These are phyloP conservation scores for Tetragonula clypearis DNA, from an alignment of 1,140 invertebrate species.

Conservation along the genomic window DNA sequence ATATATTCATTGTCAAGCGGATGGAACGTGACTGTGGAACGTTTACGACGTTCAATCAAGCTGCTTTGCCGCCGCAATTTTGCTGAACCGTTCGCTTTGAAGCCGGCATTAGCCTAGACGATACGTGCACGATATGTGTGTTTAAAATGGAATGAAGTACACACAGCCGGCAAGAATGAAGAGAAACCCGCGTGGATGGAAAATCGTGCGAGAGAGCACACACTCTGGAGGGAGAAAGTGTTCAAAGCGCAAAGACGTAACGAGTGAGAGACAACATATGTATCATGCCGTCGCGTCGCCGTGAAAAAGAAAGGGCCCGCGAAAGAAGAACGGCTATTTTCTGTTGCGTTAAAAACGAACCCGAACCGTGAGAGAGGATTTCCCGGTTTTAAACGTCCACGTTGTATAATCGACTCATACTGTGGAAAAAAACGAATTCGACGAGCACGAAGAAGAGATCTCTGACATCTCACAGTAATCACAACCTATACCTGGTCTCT, in stretches of 20 bases:
- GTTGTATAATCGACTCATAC: not conserved
- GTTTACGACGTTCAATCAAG: not conserved
- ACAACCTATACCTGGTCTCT: too few species aligned
- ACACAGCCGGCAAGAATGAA: not conserved
- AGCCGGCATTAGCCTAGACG: not conserved
- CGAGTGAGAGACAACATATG: slow-evolving; percentile 19
- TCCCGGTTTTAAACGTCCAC: not conserved
- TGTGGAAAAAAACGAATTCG: not conserved
- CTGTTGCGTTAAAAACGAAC: slow-evolving; percentile 16
- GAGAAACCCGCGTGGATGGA: not conserved
- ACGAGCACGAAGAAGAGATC: not conserved
- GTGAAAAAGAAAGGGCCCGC: slow-evolving; percentile 20
- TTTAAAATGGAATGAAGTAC: slow-evolving; percentile 19
- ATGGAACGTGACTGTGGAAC: not conserved
- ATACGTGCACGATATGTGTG: not conserved
- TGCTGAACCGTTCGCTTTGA: not conserved
- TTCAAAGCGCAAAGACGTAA: slow-evolving; percentile 36
- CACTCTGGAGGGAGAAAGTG: slow-evolving; percentile 26
- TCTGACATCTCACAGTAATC: not conserved
- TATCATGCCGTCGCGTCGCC: slow-evolving; percentile 2
- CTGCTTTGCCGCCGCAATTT: not conserved
- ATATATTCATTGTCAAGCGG: not conserved
- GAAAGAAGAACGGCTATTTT: slow-evolving; percentile 15
- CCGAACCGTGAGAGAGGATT: slow-evolving; percentile 9
- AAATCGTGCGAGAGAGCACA: slow-evolving; percentile 2